Base-by-base conservation (phyloP, 2,888 invertebrate genomes). In the Ctenicera cuprea region DNA sequence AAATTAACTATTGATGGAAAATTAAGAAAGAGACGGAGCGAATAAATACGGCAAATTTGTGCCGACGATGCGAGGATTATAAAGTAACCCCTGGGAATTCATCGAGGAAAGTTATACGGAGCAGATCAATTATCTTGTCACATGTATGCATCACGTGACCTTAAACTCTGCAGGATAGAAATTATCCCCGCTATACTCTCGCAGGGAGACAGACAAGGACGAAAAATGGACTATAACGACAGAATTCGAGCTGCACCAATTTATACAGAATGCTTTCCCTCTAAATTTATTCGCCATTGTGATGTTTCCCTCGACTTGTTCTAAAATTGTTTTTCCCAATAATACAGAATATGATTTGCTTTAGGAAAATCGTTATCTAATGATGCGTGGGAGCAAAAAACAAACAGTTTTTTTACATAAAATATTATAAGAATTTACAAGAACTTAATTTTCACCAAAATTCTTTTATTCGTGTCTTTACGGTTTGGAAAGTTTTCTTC, bases 1-100 rank as follows among this genome's bases (percentile, higher is more conserved):
- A 70, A 74, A 74, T 74, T 74, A 70, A 70, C 68, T 50, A 69
- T 70, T 52, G 69, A 73, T 69, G 54, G 69, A 70, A 73, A 70
- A 74, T 68, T 63, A 65, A 65, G 64, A 70, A 65, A 48, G 59
- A 74, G 38, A 38, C 38, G 38, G 59, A 54, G 54, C 54, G 54
- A 26, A 30, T 54, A 54, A 54, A 30, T 30, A 54, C 54, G 14
- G 54, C 54, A 54, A 30, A 54, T 54, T 50, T 50, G 20, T 22
- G 50, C 18, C 26, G 12, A 33, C 5, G 54, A 20, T 30, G 54
- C 50, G 50, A 50, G 54, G 54, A 54, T 54, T 54, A 54, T 54
- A 54, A 50, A 54, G 54, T 54, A 54, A 30, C 48, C 20, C 50
- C 37, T 8, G 52, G 43, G 38, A 57, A 67, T 52, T 52, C 57